Base-by-base conservation (phyloP, 2,113 vertebrate species). In the Thomomys bottae region DNA sequence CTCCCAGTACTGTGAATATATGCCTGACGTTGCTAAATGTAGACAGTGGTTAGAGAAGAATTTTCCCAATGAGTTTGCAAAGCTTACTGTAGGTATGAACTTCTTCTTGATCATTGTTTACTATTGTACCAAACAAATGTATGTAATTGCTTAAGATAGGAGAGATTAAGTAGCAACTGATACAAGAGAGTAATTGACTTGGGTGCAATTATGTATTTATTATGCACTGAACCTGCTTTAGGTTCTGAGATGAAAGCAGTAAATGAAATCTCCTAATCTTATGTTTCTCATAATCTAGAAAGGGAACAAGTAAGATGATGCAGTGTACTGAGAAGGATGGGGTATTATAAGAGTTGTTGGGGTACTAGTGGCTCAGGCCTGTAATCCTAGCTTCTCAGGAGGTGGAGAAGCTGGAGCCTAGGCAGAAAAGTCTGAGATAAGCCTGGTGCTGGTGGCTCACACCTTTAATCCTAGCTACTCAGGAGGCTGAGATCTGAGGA, bases 1-100 rank as follows among this genome's bases (percentile, higher is more conserved):
- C 84, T 61, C 54, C n/a, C 89, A 99, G 99, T 99, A 99, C 97
- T 99, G 99, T 75, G 99, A 99, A 98, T 99, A 99, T 95, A 99
- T 99, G 99, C 99, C 99, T 20, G 99, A 99, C 97, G 99, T 99
- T 36, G 97, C 99, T 96, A 99, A 99, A 97, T 99, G 99, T 96
- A 98, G 99, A 95, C 99, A 99, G 20, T 99, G 99, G 99, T 98
- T 99, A 95, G 99, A 99, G 98, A 99, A 99, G 97, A 99, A 99
- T 97, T 99, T 99, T 94, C 99, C 99, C 89, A 98, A 99, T 93
- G 98, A 99, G 79, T 99, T 99, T 98, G 98, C 99, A 96, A 99
- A 99, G 96, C 98, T 99, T 96, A 99, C 98, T 96, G 97, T 99
- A 95, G 99, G 99, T 99, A 98, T 98, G 98, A 97, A 54, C 32